Conservation (phyloP, 2,888 invertebrate species). For the Diaphora mendica region DNA sequence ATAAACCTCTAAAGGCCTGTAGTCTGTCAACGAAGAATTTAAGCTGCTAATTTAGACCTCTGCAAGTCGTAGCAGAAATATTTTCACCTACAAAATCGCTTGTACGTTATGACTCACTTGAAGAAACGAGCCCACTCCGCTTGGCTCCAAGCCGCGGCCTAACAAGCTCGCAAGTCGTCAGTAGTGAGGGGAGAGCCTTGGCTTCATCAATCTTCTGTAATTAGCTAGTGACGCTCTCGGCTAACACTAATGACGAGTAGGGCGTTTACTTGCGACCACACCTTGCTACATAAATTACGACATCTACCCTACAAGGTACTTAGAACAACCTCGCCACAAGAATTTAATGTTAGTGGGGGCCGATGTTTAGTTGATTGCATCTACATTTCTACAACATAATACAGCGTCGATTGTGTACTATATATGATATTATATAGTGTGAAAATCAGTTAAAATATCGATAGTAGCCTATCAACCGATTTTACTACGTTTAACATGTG, state of each 20-base stretch:
- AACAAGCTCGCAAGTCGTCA: conserved; percentile 43
- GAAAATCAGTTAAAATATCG: neutral
- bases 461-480: neutral
- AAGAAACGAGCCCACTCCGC: conserved; percentile 18
- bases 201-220: conserved; percentile 81
- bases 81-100: conserved; percentile 8
- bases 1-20: neutral
- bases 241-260: conserved; percentile 72
- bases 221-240: conserved; percentile 74
- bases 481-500: neutral
- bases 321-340: conserved; percentile 40
- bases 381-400: conserved; percentile 19
- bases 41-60: neutral
- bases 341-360: conserved; percentile 40
- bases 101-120: conserved; percentile 12
- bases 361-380: conserved; percentile 35
- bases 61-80: neutral
- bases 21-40: neutral
- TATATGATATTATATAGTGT: neutral
- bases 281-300: conserved; percentile 60
- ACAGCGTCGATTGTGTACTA: neutral
- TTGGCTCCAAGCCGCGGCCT: conserved; percentile 25
- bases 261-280: conserved; percentile 56
- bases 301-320: conserved; percentile 44
- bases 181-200: conserved; percentile 60